Evolutionary conservation across 2,113 vertebrate species (phyloP), one percentile per base, ranked within the genome.

Genomic region (Ancistrus triradiatus): DNA sequence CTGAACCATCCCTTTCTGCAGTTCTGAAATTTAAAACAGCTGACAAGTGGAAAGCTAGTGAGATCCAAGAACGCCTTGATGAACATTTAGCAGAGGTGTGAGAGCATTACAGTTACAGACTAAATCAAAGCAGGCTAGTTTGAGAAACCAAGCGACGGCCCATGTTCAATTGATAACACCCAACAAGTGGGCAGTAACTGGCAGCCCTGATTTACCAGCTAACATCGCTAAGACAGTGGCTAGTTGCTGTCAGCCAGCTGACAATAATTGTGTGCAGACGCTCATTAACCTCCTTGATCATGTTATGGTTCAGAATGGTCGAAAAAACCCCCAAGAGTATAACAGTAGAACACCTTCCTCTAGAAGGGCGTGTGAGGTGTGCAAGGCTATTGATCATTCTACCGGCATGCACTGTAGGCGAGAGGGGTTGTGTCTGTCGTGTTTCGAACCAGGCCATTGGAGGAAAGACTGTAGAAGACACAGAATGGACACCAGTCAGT

Each of bases 41-140:
- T n/a, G n/a, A n/a, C n/a, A n/a, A n/a, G n/a, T n/a, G 61, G 69
- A 56, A 59, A 18, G 69, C 69, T 1, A 53, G 49, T 62, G 68
- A 80, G 1, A 63, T 78, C 6, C 74, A 77, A 15, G 69, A 81
- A 7, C 46, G 38, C 0, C 43, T 78, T 1, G 44, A 77, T 27
- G 59, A 40, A 0, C 25, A 69, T 55, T 71, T 15, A 21, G 18
- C 33, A 55, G n/a, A 61, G 22, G n/a, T n/a, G 2, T 10, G 52
- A 65, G 49, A 24, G 51, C 9, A n/a, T 13, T 7, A 5, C 31
- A 50, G 22, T 10, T 43, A 7, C 37, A 7, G 4, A 17, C 11
- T 7, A 66, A 4, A 22, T 10, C 24, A 2, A 24, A 1, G 11
- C 9, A 1, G 1, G 3, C 27, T n/a, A 9, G 8, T 42, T 6